Conservation (phyloP, 1,140 invertebrate species). For the Musca vetustissima region DNA sequence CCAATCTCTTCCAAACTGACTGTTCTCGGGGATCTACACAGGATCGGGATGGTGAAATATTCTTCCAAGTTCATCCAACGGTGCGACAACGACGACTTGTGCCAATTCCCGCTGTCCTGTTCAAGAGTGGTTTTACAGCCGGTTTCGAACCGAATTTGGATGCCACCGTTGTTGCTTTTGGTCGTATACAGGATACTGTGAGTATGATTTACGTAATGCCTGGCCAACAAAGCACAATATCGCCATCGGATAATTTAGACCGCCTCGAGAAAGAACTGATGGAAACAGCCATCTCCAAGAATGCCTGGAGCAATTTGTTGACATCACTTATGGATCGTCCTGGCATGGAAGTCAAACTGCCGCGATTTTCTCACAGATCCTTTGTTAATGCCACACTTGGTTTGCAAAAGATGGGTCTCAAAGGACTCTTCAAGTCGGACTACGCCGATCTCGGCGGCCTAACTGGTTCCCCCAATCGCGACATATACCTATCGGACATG, state of each 20-base stretch:
- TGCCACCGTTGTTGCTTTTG: slow-evolving; percentile 76
- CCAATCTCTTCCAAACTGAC: slow-evolving; percentile 80
- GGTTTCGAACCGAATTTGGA: slow-evolving; percentile 81
- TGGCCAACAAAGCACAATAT: slow-evolving; percentile 72
- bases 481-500: slow-evolving; percentile 77
- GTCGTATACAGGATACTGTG: slow-evolving; percentile 68
- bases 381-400: slow-evolving; percentile 76
- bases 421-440: slow-evolving; percentile 71
- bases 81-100: slow-evolving; percentile 75
- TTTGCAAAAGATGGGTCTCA: slow-evolving; percentile 76
- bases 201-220: slow-evolving; percentile 80
- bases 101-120: slow-evolving; percentile 78
- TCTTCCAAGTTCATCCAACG: slow-evolving; percentile 78
- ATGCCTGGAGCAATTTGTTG: slow-evolving; percentile 73
- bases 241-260: slow-evolving; percentile 74
- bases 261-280: slow-evolving; percentile 70
- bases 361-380: slow-evolving; percentile 79
- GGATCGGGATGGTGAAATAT: slow-evolving; percentile 78
- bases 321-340: slow-evolving; percentile 70
- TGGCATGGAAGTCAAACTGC: slow-evolving; percentile 77
- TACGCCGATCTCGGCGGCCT: slow-evolving; percentile 78
- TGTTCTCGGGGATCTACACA: slow-evolving; percentile 69
- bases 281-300: slow-evolving; percentile 65
- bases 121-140: slow-evolving; percentile 72
- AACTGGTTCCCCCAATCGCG: slow-evolving; percentile 70